Percentiles rank a stretch among this genome's conserved stretches.
phyloP scores from a whole-genome alignment of 2,797 vertebrate genomes.

The Vireo griseus region DNA sequence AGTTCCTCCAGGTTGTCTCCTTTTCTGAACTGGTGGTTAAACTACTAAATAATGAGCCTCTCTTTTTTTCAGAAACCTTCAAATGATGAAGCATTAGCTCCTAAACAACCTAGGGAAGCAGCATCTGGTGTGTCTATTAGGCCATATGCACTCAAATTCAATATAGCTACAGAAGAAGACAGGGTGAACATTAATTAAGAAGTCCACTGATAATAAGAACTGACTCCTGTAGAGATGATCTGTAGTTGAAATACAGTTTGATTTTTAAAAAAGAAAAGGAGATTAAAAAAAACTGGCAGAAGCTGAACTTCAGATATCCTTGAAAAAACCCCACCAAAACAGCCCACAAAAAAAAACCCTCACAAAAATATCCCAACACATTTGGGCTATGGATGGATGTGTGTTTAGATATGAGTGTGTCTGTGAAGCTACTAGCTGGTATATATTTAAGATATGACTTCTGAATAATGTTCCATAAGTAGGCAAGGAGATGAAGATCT shows the following conservation, averaged over 20 bases:
- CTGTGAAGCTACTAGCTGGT: not conserved
- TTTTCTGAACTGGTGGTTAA: not conserved
- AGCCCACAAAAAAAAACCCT: not conserved
- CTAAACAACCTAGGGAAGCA: slow-evolving; percentile 44
- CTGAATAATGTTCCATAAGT: not conserved
- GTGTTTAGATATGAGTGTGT: not conserved
- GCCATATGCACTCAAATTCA: slow-evolving; percentile 40
- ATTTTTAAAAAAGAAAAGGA: not conserved
- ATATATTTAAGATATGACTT: not conserved
- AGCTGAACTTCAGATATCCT: not conserved
- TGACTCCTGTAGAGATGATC: not conserved
- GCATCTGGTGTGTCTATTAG: slow-evolving; percentile 35
- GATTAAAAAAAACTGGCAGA: not conserved
- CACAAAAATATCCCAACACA: accelerated
- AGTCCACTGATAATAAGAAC: slow-evolving; percentile 9
- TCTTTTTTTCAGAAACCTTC: not conserved
- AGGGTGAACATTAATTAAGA: slow-evolving; percentile 41
- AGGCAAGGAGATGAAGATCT: not conserved
- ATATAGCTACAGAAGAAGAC: slow-evolving; percentile 22
- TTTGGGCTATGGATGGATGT: not conserved
- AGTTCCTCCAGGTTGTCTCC: not conserved
- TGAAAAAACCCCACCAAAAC: not conserved
- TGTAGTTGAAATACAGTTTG: not conserved
- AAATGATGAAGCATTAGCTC: slow-evolving; percentile 45
- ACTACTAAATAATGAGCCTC: not conserved